phyloP scores from a whole-genome alignment of 2,888 invertebrate species.

The Cancer borealis region DNA sequence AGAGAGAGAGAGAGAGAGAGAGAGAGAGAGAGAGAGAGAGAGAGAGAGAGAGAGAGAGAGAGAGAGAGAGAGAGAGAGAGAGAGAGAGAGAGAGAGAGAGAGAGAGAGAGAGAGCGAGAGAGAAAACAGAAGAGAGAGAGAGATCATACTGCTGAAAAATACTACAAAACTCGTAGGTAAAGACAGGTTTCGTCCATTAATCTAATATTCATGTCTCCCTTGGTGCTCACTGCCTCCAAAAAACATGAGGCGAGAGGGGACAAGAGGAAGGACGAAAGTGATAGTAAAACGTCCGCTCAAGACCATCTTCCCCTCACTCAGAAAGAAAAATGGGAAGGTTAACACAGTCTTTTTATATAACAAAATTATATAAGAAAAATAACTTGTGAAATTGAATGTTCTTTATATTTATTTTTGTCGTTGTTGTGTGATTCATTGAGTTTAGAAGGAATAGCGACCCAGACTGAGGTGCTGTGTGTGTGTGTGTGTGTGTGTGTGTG shows the following conservation, averaged over 20 bases:
- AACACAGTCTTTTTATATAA: neutral
- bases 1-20: neutral
- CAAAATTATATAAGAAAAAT: neutral
- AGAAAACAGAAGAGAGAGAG: neutral
- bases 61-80: slow-evolving; percentile 39
- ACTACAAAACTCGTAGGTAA: neutral
- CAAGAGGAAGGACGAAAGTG: neutral
- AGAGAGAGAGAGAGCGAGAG: neutral
- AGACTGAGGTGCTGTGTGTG: neutral
- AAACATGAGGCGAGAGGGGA: neutral
- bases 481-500: neutral
- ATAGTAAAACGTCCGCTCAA: neutral
- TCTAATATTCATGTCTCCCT: neutral
- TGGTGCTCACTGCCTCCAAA: neutral
- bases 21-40: slow-evolving; percentile 25
- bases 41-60: slow-evolving; percentile 43
- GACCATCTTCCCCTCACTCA: neutral
- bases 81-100: slow-evolving; percentile 6
- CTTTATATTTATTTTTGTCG: neutral
- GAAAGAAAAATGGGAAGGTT: neutral
- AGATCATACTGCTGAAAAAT: neutral
- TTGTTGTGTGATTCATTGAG: neutral
- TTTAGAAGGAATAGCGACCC: neutral
- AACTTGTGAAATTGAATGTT: neutral
- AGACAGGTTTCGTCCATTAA: neutral